Conservation (phyloP, 2,888 invertebrate species). For the Harpalus rufipes region DNA sequence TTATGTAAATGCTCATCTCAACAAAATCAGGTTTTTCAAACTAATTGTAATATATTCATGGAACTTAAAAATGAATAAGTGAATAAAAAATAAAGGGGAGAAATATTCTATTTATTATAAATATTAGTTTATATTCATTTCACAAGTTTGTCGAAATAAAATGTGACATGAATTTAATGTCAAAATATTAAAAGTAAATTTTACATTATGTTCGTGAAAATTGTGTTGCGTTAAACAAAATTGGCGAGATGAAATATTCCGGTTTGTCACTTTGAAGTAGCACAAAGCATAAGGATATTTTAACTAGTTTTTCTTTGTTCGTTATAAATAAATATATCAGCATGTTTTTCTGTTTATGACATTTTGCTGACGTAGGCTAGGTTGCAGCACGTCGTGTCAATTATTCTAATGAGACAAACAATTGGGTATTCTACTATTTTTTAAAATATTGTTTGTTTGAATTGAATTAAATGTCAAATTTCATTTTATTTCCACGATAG, state of each 20-base stretch:
- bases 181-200: neutral
- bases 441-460: too few species aligned
- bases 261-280: neutral
- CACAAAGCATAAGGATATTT: neutral
- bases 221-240: neutral
- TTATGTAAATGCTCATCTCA: too few species aligned
- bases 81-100: too few species aligned
- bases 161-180: neutral
- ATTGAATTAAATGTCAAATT: too few species aligned
- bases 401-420: constrained; percentile 15
- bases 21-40: too few species aligned
- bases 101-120: too few species aligned
- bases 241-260: neutral
- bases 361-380: neutral
- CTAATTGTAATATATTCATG: too few species aligned
- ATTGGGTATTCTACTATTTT: neutral
- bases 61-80: too few species aligned
- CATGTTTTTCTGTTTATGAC: neutral
- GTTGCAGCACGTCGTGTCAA: neutral
- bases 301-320: neutral
- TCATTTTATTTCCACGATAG: too few species aligned
- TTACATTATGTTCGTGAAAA: neutral
- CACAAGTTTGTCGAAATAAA: too few species aligned
- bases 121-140: too few species aligned
- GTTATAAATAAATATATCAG: neutral